Base-by-base conservation (phyloP, 1,140 invertebrate species). In the Lethrus apterus region DNA sequence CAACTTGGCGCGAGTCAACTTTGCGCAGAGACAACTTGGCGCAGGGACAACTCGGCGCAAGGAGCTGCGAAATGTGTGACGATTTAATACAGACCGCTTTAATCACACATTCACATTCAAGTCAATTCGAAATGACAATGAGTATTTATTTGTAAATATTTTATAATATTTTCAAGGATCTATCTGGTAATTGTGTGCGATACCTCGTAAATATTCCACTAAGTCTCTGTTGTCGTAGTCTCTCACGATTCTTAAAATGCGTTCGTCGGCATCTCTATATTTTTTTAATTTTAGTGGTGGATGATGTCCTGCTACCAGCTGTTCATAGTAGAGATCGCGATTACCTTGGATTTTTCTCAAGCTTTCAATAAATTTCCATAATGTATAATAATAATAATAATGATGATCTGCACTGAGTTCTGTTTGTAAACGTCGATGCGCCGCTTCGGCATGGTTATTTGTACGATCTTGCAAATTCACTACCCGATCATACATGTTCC, bases 391-490 rank as follows among this genome's bases (percentile, higher is more conserved):
- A n/a, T 13, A 8, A 13, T 34, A 34, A 34, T 7, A 7, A 14
- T 32, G 32, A 46, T 47, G 34, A 41, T 47, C 31, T 18, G 31
- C 20, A 5, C 44, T 19, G 18, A 47, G 18, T 19, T 47, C 36
- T 18, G 15, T 17, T 41, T 47, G 45, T 20, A 41, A 32, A 10
- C 36, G 30, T 13, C 45, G 45, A 46, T 46, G 34, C 7, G 35
- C 45, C 13, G 45, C 45, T 41, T 41, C 45, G 14, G 45, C 35
- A 20, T 47, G 31, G 20, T 47, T 47, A 11, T 47, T 47, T 5
- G 45, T 47, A 15, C 34, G 14, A 17, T 46, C 31, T 29, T 23
- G 4, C 24, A 29, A n/a, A 29, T 4, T 26, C 4, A 41, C 10
- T 24, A 11, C 19, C 4, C 44, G 31, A 21, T 46, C 15, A 15